Conservation (phyloP, 2,797 vertebrate species). For the Diplodus sargus region DNA sequence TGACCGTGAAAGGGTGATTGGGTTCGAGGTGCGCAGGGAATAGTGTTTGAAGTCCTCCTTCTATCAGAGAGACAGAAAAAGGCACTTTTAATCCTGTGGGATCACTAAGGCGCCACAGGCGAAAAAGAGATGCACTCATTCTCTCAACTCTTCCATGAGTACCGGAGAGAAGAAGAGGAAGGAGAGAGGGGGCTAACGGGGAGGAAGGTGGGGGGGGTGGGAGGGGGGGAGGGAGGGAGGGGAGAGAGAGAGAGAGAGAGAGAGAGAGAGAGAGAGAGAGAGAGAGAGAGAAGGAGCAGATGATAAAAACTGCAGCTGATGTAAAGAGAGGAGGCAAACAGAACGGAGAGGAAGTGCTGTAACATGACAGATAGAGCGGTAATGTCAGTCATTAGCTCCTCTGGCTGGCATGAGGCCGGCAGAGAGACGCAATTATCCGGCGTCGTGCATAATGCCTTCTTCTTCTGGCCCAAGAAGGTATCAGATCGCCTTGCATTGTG, state of each 20-base stretch:
- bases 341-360: slow-evolving; percentile 61
- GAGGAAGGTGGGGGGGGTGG: slow-evolving; percentile 51
- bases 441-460: slow-evolving; percentile 24
- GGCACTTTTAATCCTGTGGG: slow-evolving; percentile 83
- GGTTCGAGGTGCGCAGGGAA: slow-evolving; percentile 81
- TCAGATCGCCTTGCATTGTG: slow-evolving; percentile 40
- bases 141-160: slow-evolving; percentile 79
- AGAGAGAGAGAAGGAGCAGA: slow-evolving; percentile 51
- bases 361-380: slow-evolving; percentile 66
- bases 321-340: slow-evolving; percentile 62
- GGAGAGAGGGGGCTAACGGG: slow-evolving; percentile 58
- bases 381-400: slow-evolving; percentile 64
- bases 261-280: slow-evolving; percentile 10
- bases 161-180: slow-evolving; percentile 65
- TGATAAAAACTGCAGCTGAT: slow-evolving; percentile 71
- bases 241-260: neutral
- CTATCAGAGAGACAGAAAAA: slow-evolving; percentile 82
- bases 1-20: slow-evolving; percentile 78
- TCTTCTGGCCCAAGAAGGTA: slow-evolving; percentile 34
- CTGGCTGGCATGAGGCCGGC: slow-evolving; percentile 16
- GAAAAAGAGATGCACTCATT: slow-evolving; percentile 80
- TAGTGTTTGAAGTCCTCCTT: slow-evolving; percentile 85
- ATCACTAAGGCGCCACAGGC: slow-evolving; percentile 83
- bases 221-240: neutral
- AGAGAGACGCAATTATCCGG: slow-evolving; percentile 44